Evolutionary conservation across 2,113 vertebrate genomes (phyloP).

Genomic region (Pleuronectes platessa): DNA sequence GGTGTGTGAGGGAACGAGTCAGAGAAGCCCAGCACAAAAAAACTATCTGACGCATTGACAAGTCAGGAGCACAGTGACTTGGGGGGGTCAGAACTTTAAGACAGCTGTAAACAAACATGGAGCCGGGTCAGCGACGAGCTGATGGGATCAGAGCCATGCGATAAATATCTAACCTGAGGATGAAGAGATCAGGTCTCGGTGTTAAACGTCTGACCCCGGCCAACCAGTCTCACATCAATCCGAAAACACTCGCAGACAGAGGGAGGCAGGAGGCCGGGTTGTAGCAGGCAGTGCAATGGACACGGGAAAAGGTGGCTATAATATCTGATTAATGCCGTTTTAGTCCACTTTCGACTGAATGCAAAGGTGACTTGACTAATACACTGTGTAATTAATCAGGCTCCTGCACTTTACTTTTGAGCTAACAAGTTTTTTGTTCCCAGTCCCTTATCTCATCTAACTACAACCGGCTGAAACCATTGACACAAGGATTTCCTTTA

Average conservation of each 20-base stretch:
- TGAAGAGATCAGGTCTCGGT: slow-evolving; percentile 47
- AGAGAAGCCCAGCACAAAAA: slow-evolving; percentile 7
- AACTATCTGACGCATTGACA: slow-evolving; percentile 32
- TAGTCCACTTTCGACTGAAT: neutral
- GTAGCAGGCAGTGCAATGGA: neutral
- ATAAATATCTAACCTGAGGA: slow-evolving; percentile 62
- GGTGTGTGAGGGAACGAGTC: neutral
- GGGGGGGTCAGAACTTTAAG: slow-evolving; percentile 57
- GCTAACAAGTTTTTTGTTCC: neutral
- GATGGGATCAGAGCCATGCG: slow-evolving; percentile 62
- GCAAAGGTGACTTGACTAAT: neutral
- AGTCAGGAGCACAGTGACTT: slow-evolving; percentile 30
- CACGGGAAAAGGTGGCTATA: neutral
- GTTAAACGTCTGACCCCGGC: slow-evolving; percentile 38
- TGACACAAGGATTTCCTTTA: no score
- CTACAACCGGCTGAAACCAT: no score
- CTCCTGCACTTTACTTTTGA: neutral
- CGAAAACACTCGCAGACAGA: slow-evolving; percentile 4
- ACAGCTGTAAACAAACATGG: slow-evolving; percentile 66
- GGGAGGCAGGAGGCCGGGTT: neutral
- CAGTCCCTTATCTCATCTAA: neutral
- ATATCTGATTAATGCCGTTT: neutral
- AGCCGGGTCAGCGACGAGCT: slow-evolving; percentile 39
- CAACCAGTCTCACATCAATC: slow-evolving; percentile 36
- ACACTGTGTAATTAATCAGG: neutral